These are phyloP conservation scores for Cariama cristata DNA, from an alignment of 2,113 vertebrate genomes.

Conservation along the genomic window DNA sequence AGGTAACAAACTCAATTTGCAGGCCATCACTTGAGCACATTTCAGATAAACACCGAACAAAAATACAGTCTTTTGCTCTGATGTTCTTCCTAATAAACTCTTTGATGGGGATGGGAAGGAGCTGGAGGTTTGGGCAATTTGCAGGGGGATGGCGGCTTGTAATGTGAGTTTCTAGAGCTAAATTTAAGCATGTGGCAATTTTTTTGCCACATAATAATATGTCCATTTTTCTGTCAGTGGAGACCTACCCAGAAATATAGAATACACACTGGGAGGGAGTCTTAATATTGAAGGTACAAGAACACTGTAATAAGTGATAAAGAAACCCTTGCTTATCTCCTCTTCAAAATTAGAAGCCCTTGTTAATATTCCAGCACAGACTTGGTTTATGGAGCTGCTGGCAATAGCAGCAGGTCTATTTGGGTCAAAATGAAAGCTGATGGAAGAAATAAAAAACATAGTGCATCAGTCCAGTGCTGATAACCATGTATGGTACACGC, in stretches of 20 bases:
- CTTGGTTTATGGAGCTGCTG: background rate
- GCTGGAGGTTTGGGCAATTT: background rate
- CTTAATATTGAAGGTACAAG: background rate
- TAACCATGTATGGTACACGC: background rate
- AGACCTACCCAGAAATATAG: background rate
- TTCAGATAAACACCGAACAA: background rate
- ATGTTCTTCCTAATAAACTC: background rate
- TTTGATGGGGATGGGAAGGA: background rate
- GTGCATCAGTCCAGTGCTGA: background rate
- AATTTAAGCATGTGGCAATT: background rate
- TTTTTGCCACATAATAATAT: background rate
- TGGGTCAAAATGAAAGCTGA: background rate
- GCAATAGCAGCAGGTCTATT: background rate
- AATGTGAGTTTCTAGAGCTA: background rate
- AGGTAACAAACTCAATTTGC: background rate
- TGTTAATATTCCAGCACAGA: constrained; percentile 12
- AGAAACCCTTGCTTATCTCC: background rate
- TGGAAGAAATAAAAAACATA: background rate
- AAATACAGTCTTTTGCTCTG: background rate
- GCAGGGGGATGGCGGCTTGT: background rate
- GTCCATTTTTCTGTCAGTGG: background rate
- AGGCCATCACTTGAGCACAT: background rate
- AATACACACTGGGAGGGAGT: background rate
- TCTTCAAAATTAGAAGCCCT: background rate
- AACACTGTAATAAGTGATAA: background rate